These are phyloP conservation scores for Urechis unicinctus DNA, from an alignment of 2,888 invertebrate genomes.

Conservation along the genomic window DNA sequence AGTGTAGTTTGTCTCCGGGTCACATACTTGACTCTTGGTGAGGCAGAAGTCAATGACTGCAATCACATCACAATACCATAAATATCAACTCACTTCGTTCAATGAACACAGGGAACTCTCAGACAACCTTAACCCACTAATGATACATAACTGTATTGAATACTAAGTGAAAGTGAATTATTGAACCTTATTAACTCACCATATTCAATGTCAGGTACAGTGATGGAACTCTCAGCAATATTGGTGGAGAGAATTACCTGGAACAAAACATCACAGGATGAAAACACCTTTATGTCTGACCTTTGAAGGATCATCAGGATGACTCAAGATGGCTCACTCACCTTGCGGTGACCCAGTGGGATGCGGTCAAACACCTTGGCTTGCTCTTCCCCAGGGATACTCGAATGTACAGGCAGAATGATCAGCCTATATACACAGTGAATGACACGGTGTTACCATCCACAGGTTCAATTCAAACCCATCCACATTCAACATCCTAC, in stretches of 20 bases:
- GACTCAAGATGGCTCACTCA: slow-evolving; percentile 14
- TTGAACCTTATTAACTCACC: slow-evolving; percentile 26
- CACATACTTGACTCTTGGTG: slow-evolving; percentile 73
- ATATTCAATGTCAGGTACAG: slow-evolving; percentile 51
- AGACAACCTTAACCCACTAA: not conserved
- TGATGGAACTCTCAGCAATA: slow-evolving; percentile 51
- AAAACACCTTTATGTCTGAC: not conserved
- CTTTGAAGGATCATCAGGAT: not conserved
- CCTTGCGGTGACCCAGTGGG: slow-evolving; percentile 64
- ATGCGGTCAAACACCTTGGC: slow-evolving; percentile 59
- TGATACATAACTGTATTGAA: not conserved
- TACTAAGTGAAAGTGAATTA: not conserved
- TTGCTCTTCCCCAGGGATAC: slow-evolving; percentile 74
- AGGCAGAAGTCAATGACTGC: slow-evolving; percentile 88
- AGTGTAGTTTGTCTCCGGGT: slow-evolving; percentile 71
- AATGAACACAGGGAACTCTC: not conserved
- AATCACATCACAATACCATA: too few species aligned
- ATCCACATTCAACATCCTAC: too few species aligned
- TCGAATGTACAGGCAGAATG: slow-evolving; percentile 57
- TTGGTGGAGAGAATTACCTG: slow-evolving; percentile 49
- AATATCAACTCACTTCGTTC: not conserved
- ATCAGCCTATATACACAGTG: slow-evolving; percentile 29
- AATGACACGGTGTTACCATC: too few species aligned
- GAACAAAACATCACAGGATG: slow-evolving; percentile 6
- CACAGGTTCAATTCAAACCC: too few species aligned